Evolutionary conservation across 2,797 vertebrate genomes (phyloP).

Genomic region (Muscicapa striata): DNA sequence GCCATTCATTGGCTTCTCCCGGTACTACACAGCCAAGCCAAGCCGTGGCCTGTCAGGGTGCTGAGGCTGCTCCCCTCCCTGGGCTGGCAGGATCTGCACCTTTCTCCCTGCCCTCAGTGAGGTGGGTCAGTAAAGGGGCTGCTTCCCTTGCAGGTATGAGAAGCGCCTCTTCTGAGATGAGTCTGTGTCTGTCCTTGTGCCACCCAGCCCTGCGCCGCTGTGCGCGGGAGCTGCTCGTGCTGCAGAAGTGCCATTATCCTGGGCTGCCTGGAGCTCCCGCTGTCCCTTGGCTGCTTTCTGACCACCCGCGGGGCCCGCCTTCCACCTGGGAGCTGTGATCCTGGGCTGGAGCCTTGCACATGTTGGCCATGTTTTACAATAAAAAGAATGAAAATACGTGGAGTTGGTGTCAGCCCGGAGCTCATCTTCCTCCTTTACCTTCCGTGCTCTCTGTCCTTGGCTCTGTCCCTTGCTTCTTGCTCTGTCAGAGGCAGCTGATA

Average conservation of each 20-base stretch:
- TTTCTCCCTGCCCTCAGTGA: background rate
- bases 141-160: constrained; percentile 84
- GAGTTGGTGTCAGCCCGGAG: background rate
- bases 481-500: background rate
- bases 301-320: background rate
- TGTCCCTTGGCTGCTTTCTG: constrained; percentile 51
- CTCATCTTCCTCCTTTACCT: background rate
- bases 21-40: fast-evolving
- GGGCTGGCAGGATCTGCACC: background rate
- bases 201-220: background rate
- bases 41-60: fast-evolving
- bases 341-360: background rate
- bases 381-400: constrained; percentile 45
- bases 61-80: background rate
- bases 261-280: constrained; percentile 21
- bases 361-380: constrained; percentile 66
- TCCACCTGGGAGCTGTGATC: background rate
- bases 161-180: constrained; percentile 89
- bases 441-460: background rate
- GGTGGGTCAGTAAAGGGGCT: background rate
- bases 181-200: background rate
- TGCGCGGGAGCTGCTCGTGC: background rate
- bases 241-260: constrained; percentile 57
- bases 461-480: background rate
- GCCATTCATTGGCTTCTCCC: background rate